Evolutionary conservation across 1,140 invertebrate genomes (phyloP).

Genomic region (Stegodyphus mimosarum): DNA sequence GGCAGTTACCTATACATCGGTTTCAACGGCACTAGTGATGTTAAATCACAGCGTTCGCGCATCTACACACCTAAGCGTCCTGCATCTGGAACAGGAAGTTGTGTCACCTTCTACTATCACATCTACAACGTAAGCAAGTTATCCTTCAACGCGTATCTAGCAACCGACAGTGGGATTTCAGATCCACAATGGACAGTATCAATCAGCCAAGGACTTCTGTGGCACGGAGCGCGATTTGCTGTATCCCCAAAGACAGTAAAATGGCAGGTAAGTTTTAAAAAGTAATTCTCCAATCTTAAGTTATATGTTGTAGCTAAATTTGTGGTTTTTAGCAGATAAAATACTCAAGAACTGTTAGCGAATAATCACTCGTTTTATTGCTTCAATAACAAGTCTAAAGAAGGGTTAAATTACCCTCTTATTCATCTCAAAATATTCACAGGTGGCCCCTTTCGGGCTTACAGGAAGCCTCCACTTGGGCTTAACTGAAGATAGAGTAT

Average conservation of each 20-base stretch:
- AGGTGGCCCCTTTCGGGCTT: too few relatives aligned
- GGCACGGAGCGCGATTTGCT: slow-evolving; percentile 51
- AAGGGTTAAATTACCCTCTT: too few relatives aligned
- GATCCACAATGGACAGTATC: slow-evolving; percentile 52
- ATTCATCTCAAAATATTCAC: too few relatives aligned
- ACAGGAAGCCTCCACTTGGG: too few relatives aligned
- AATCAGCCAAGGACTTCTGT: slow-evolving; percentile 27
- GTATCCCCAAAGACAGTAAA: slow-evolving; percentile 7
- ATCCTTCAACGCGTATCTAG: slow-evolving; percentile 23
- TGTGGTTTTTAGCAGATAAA: too few relatives aligned
- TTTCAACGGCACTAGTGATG: slow-evolving; percentile 8
- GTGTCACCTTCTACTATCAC: slow-evolving; percentile 56
- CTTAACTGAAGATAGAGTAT: too few relatives aligned
- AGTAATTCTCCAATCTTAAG: too few relatives aligned
- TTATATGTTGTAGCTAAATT: too few relatives aligned
- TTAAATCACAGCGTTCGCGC: slow-evolving; percentile 9
- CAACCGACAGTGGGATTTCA: slow-evolving; percentile 28
- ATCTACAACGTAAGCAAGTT: slow-evolving; percentile 41
- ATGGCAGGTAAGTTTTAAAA: slow-evolving; percentile 41
- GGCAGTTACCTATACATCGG: slow-evolving; percentile 50
- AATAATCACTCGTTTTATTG: too few relatives aligned
- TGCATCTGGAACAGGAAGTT: background rate
- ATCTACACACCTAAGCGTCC: slow-evolving; percentile 26
- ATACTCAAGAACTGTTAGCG: too few relatives aligned
- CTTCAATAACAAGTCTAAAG: too few relatives aligned